Evolutionary conservation across 2,797 vertebrate species (phyloP).

Genomic region (Leptodactylus fallax): DNA sequence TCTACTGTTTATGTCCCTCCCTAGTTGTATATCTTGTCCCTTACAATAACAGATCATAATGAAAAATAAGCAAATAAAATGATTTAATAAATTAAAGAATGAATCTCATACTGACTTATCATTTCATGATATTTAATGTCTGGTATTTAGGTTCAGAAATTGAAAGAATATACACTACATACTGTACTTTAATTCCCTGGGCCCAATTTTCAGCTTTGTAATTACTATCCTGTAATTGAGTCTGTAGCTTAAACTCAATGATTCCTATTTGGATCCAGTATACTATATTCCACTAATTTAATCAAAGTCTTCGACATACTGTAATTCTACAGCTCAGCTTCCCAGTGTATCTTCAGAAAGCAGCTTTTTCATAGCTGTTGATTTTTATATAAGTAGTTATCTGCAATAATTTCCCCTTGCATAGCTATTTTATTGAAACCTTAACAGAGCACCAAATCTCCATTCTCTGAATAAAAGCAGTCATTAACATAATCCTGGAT

Average conservation of each 20-base stretch:
- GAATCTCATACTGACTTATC: neutral
- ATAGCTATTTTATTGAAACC: constrained; percentile 28
- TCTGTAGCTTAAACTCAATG: constrained; percentile 11
- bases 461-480: constrained; percentile 71
- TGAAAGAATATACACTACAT: neutral
- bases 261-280: neutral
- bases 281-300: neutral
- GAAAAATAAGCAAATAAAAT: neutral
- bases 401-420: neutral
- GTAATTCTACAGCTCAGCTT: neutral
- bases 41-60: neutral
- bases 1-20: too few species aligned
- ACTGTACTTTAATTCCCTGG: neutral
- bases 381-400: constrained; percentile 28
- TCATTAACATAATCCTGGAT: constrained; percentile 75
- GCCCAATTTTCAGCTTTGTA: neutral
- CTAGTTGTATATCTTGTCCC: neutral
- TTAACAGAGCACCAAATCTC: constrained; percentile 37
- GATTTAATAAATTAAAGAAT: neutral
- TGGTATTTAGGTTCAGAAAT: neutral
- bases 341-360: neutral
- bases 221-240: neutral
- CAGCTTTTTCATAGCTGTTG: constrained; percentile 1
- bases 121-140: neutral
- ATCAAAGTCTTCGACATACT: neutral